Base-by-base conservation (phyloP, 2,888 invertebrate genomes). In the Myopa tessellatipennis region DNA sequence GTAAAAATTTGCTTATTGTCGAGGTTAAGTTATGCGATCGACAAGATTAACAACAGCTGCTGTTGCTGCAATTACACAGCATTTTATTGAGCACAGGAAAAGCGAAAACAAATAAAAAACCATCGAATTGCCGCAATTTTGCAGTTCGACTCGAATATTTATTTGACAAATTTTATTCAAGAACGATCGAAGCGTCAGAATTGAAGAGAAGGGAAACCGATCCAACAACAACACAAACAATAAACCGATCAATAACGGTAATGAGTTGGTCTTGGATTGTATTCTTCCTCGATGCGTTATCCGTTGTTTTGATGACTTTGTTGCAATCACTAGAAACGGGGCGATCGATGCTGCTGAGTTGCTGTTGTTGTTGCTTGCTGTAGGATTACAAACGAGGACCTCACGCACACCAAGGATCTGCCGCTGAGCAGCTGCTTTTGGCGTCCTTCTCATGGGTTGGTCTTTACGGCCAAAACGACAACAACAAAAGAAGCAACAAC, bases 161-260 rank as follows among this genome's bases (percentile, higher is more conserved):
- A 85, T 85, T 86, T 85, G 85, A 86, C 86, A 86, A 86, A 85
- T 85, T 75, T 85, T 75, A 79, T 79, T 63, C 50, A 70, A 71
- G 70, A 70, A 26, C 38, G 34, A 58, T 14, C 52, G 50, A 34
- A n/a, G 65, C 16, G 38, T 38, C 65, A 5, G 34, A 34, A 10
- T 4, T 14, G 65, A 10, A 14, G 38, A 14, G 3, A 61, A 26
- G 26, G 26, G 18, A 61, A 26, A 34, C 26, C 61, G 26, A 12
- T 3, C 26, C 8, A 61, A 34, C 10, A 34, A 26, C 61, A 61
- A n/a, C 10, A 12, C 4, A 10, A 61, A 61, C 18, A 34, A 10
- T n/a, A 67, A 36, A 45, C 26, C 67, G 67, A 67, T 12, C 36
- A 45, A 45, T 45, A 45, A 45, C 45, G 45, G 10, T 45, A 45